phyloP scores from a whole-genome alignment of 1,140 invertebrate genomes.

The Aphis craccivora region DNA sequence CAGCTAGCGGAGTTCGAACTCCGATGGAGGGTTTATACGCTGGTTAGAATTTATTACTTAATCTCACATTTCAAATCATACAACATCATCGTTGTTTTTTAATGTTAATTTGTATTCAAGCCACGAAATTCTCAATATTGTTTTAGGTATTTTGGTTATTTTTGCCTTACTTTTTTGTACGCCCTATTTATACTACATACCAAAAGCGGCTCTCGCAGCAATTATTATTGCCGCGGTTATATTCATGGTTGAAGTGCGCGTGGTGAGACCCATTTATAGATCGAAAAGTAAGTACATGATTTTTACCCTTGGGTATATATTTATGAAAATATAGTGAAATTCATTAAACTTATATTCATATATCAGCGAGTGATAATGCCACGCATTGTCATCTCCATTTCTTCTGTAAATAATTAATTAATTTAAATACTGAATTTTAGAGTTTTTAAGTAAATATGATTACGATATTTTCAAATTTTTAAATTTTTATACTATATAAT shows the following conservation, averaged over 20 bases:
- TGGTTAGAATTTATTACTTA: constrained; percentile 62
- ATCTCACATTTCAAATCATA: neutral
- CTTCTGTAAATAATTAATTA: too few species aligned
- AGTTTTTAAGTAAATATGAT: neutral
- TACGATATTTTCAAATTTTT: neutral
- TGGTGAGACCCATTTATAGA: constrained; percentile 78
- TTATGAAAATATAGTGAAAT: neutral
- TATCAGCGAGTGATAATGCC: neutral
- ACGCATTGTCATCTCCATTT: neutral
- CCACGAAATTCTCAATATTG: neutral
- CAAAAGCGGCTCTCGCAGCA: constrained; percentile 78
- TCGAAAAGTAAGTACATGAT: constrained; percentile 69
- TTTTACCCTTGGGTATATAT: neutral
- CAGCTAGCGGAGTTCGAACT: constrained; percentile 86
- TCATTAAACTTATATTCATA: neutral
- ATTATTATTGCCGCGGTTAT: constrained; percentile 85
- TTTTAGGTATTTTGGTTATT: constrained; percentile 73
- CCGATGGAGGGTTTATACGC: constrained; percentile 87
- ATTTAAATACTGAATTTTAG: too few species aligned
- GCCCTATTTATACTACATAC: constrained; percentile 83
- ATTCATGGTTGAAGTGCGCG: constrained; percentile 83
- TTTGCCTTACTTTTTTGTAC: constrained; percentile 80
- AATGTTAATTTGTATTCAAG: neutral
- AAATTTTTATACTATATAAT: neutral
- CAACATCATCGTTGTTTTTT: neutral